Base-by-base conservation (phyloP, 2,113 vertebrate species). In the Phaethon lepturus region DNA sequence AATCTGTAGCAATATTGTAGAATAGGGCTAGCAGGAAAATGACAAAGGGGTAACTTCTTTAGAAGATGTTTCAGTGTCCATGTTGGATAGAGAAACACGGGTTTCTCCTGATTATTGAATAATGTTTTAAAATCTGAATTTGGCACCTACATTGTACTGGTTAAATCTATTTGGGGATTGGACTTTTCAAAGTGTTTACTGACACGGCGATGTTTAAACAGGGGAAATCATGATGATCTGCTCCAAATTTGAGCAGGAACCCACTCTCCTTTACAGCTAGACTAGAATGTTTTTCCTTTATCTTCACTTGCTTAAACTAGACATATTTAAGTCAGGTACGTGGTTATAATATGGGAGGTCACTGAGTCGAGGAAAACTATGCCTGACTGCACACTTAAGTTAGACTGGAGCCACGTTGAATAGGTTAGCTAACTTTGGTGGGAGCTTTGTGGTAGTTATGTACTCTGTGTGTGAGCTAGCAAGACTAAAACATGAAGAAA, bases 331-430 rank as follows among this genome's bases (percentile, higher is more conserved):
- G 2, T 56, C 1, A 6, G 64, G 13, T 55, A 28, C 7, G 2
- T 73, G 12, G 25, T 40, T 55, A 12, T 45, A 40, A 26, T 49
- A 17, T 17, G n/a, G 4, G 8, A 47, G 9, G 10, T 74, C 55
- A 24, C 5, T 0, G 38, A 63, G 11, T 25, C 9, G 1, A 66
- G 53, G 33, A 31, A 45, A 24, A 17, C 35, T 63, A 4, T 45
- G 17, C 24, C 20, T 52, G 49, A 59, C 20, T 11, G 7, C 26
- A 25, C 10, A 11, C 10, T 1, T n/a, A 18, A 17, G 42, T 69
- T 62, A 58, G 18, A 17, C 29, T 45, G 60, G 35, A 26, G 6
- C 24, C 8, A 4, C 0, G 0, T 49, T 60, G 17, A 75, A 31
- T n/a, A 52, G 40, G 19, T 56, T 67, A 29, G n/a, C 24, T 19